Evolutionary conservation across 2,888 invertebrate genomes (phyloP).

Genomic region (Caenorhabditis drosophilae): DNA sequence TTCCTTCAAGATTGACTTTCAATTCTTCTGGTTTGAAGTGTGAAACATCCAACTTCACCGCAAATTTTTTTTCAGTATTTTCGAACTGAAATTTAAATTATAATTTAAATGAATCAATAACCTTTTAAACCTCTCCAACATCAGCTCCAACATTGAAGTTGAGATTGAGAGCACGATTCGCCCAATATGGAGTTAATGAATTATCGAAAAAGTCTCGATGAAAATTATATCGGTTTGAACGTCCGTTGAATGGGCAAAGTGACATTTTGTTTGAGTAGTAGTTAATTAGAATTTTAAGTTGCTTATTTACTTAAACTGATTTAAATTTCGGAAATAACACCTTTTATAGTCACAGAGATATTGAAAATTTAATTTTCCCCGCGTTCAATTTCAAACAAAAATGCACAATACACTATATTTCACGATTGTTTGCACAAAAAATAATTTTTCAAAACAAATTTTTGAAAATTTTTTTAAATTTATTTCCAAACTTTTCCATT

Average conservation of each 20-base stretch:
- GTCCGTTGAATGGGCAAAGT: constrained; percentile 21
- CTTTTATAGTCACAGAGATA: no score
- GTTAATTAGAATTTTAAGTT: no score
- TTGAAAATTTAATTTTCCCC: no score
- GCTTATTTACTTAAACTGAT: no score
- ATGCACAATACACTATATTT: no score
- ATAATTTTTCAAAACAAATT: no score
- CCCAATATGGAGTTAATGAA: constrained; percentile 13
- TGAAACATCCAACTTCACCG: constrained; percentile 36
- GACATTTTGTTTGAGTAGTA: no score
- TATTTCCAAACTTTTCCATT: no score
- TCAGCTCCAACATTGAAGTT: constrained; percentile 15
- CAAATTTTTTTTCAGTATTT: constrained; percentile 32
- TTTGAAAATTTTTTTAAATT: no score
- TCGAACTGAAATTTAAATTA: constrained; percentile 21
- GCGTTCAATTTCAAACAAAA: no score
- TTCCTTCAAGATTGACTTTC: constrained; percentile 43
- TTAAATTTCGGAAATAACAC: no score
- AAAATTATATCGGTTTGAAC: neutral
- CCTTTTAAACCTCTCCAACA: neutral
- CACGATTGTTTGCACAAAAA: no score
- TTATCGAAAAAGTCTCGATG: constrained; percentile 12
- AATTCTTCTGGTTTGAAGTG: constrained; percentile 49
- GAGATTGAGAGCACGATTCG: constrained; percentile 8
- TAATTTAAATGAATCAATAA: constrained; percentile 3